These are phyloP conservation scores for Clarias gariepinus DNA, from an alignment of 2,113 vertebrate genomes.

Conservation along the genomic window DNA sequence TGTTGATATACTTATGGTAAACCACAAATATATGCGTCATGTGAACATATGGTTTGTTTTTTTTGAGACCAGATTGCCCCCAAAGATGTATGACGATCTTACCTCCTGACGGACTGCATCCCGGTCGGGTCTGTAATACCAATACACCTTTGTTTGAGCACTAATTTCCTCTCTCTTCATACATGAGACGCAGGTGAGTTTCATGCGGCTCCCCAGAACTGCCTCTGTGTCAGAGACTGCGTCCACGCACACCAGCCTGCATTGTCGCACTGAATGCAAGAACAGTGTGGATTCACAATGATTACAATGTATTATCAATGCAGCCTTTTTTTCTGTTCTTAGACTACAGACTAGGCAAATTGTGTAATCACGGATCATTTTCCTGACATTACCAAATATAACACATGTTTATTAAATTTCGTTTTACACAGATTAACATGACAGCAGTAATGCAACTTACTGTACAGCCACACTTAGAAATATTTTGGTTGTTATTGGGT, in stretches of 20 bases:
- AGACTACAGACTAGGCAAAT: neutral
- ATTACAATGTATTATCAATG: neutral
- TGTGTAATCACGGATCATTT: neutral
- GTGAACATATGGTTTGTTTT: neutral
- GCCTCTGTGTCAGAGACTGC: conserved; percentile 86
- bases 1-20: neutral
- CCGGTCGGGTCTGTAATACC: conserved; percentile 77
- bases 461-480: neutral
- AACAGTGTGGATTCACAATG: conserved; percentile 8
- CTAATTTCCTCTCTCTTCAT: conserved; percentile 91
- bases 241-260: conserved; percentile 88
- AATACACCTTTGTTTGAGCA: conserved; percentile 81
- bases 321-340: neutral
- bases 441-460: conserved; percentile 4
- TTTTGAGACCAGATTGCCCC: neutral
- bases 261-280: conserved; percentile 72
- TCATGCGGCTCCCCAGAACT: conserved; percentile 82
- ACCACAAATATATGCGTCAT: neutral
- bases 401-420: neutral
- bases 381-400: neutral
- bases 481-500: neutral
- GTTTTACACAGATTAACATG: neutral
- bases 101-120: conserved; percentile 74
- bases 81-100: conserved; percentile 51
- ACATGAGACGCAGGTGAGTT: conserved; percentile 91